Conservation (phyloP, 2,797 vertebrate species). For the Clamator glandarius region DNA sequence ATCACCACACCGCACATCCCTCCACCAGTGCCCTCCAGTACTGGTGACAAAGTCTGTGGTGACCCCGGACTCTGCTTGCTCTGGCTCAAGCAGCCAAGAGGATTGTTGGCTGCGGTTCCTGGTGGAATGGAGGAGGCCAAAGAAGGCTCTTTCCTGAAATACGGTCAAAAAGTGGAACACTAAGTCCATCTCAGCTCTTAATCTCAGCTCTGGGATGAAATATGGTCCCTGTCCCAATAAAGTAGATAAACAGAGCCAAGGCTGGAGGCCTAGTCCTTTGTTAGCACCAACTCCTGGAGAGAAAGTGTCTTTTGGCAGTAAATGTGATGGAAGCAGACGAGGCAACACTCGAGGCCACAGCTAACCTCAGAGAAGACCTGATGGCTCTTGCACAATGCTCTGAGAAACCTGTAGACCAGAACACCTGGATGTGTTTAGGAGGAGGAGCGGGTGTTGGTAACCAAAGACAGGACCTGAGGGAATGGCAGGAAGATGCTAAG, state of each 20-base stretch:
- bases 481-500: too few relatives aligned
- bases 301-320: conserved; percentile 36
- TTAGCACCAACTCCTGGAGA: conserved; percentile 24
- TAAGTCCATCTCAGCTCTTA: neutral
- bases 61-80: neutral
- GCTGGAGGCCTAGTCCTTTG: conserved; percentile 4
- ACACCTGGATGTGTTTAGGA: neutral
- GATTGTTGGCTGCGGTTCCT: neutral
- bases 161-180: neutral
- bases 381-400: neutral
- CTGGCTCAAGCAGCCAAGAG: neutral
- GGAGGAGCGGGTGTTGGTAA: too few relatives aligned
- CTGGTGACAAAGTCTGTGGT: accelerated
- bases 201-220: conserved; percentile 9
- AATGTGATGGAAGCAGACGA: neutral
- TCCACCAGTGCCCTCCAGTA: accelerated
- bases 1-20: accelerated
- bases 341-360: neutral
- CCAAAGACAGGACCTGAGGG: too few relatives aligned
- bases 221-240: neutral
- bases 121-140: neutral
- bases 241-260: conserved; percentile 12
- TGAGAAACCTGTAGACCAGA: neutral
- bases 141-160: neutral
- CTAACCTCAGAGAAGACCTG: neutral